Percentiles rank a stretch among this genome's conserved stretches.
Conservation (phyloP, 2,113 vertebrate genomes). For the Malaclemys terrapin region DNA sequence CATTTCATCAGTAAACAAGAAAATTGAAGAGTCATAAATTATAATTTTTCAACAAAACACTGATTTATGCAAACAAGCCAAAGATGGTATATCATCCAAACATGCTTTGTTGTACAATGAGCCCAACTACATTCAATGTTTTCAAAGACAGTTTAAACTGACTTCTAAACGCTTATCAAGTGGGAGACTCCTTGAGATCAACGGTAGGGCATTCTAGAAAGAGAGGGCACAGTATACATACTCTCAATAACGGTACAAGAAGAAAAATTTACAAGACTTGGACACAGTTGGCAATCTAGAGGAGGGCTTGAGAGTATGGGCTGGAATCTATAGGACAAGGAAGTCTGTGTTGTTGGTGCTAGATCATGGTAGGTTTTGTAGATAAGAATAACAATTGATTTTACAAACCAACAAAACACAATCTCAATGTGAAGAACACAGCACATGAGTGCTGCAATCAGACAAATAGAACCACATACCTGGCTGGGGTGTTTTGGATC, state of each 20-base stretch:
- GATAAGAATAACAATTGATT: background rate
- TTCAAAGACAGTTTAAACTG: background rate
- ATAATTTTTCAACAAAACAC: conserved; percentile 40
- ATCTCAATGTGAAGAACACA: background rate
- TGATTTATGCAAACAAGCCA: conserved; percentile 41
- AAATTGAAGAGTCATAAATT: background rate
- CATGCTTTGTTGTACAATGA: rapidly evolving
- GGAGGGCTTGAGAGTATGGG: background rate
- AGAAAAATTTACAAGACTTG: background rate
- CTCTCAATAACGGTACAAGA: background rate
- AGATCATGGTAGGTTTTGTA: background rate
- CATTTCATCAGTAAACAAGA: background rate
- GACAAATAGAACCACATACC: background rate
- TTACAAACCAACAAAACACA: background rate
- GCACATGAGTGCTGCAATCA: background rate
- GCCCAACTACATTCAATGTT: background rate
- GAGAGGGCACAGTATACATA: background rate
- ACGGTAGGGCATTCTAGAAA: background rate
- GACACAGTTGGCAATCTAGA: background rate
- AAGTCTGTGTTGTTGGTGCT: rapidly evolving
- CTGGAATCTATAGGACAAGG: background rate
- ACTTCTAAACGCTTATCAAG: background rate
- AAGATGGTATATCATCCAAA: background rate
- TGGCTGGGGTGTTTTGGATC: background rate
- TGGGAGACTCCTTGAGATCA: conserved; percentile 49